Base-by-base conservation (phyloP, 2,888 invertebrate genomes). In the Aethes cnicana region DNA sequence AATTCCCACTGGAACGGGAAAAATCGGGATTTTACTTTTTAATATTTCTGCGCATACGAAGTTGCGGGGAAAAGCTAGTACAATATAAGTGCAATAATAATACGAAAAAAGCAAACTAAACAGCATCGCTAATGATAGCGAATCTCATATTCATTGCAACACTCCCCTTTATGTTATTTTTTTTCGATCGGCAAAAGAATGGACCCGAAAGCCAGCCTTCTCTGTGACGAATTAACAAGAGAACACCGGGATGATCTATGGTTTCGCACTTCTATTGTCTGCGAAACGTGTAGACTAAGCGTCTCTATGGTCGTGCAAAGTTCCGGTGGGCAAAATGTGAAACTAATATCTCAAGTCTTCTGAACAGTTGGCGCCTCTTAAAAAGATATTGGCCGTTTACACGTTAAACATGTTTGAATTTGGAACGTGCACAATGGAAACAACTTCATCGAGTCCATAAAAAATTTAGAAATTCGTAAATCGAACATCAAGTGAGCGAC, bases 181-280 rank as follows among this genome's bases (percentile, higher is more conserved):
- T 33, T 37, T 18, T 25, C 18, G 37, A 54, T 63, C 59, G 71
- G 72, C 69, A 60, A 64, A 65, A 62, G 64, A 71, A 69, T 66
- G 70, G 72, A 71, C 74, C 74, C 74, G 68, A 77, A 68, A 76
- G 69, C 68, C 72, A 72, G 72, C 72, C 69, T 74, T 63, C 61
- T 56, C 72, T 74, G 76, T 73, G 68, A 72, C 86, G 78, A 86
- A 86, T 85, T 81, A 84, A 84, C 84, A 67, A 84, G 85, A 78
- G 82, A 83, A 73, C 74, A 76, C 72, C 53, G 52, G 54, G 73
- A 80, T 84, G 81, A 85, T 82, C 69, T 77, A 85, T 86, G 68
- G 72, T 63, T 72, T 69, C 58, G 72, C 69, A 68, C 68, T 69
- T 74, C 68, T 71, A 70, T 69, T 69, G 67, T 66, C 53, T 50